A percentile compares a stretch with the other conserved stretches of the same genome.
Evolutionary conservation across 2,113 vertebrate species (phyloP).

Genomic region (Microcebus griseorufus): DNA sequence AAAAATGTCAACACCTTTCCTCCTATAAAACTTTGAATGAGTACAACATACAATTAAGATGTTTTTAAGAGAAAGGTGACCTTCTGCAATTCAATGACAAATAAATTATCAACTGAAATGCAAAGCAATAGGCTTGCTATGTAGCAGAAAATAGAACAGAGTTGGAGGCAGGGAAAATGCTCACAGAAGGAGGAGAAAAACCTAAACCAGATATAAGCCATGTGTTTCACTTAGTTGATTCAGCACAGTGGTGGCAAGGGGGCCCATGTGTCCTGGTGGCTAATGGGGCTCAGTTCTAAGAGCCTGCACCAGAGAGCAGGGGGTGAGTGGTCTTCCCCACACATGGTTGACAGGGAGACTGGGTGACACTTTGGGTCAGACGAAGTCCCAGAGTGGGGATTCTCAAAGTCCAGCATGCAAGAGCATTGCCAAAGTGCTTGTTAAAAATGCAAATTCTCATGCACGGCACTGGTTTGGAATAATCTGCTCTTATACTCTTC

Average conservation of each 20-base stretch:
- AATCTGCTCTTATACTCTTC: neutral
- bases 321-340: too few species aligned
- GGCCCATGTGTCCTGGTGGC: too few species aligned
- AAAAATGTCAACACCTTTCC: neutral
- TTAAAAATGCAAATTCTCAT: neutral
- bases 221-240: constrained; percentile 15
- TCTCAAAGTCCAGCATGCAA: neutral
- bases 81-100: constrained; percentile 57
- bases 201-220: constrained; percentile 21
- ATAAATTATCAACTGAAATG: constrained; percentile 47
- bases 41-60: neutral
- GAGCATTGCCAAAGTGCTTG: neutral
- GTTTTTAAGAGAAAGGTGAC: constrained; percentile 44
- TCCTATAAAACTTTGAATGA: constrained; percentile 29
- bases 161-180: constrained; percentile 34
- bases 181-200: constrained; percentile 35
- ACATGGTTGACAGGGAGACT: neutral
- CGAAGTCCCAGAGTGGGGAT: neutral
- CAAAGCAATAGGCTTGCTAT: constrained; percentile 19
- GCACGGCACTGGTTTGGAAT: neutral
- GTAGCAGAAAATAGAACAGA: constrained; percentile 57
- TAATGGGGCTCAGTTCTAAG: neutral
- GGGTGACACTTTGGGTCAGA: neutral
- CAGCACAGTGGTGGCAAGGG: neutral
- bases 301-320: neutral